phyloP scores from a whole-genome alignment of 2,888 invertebrate species.

The Pinctada fucata region DNA sequence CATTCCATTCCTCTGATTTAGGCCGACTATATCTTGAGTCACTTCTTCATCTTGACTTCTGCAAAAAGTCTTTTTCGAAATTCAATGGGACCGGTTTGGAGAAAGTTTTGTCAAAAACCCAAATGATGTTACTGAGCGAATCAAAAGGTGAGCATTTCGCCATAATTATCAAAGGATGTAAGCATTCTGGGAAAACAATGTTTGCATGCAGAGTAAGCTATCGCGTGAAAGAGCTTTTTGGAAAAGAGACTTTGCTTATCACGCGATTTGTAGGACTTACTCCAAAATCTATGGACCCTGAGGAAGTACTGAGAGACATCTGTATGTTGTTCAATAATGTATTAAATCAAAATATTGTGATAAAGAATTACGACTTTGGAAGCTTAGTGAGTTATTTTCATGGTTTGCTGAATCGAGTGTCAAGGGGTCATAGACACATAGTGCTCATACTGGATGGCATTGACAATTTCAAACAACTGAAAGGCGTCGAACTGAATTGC shows the following conservation, averaged over 20 bases:
- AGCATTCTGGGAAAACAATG: conserved; percentile 46
- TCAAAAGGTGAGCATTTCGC: conserved; percentile 49
- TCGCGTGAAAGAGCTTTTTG: conserved; percentile 48
- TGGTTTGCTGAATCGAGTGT: conserved; percentile 57
- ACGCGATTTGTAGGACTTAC: conserved; percentile 51
- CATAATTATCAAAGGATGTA: conserved; percentile 46
- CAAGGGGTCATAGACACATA: conserved; percentile 50
- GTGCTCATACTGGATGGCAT: conserved; percentile 52
- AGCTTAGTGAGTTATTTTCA: conserved; percentile 59
- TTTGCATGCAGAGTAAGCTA: conserved; percentile 48
- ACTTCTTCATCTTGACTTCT: conserved; percentile 49
- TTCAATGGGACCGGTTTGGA: conserved; percentile 36
- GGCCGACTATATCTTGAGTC: conserved; percentile 34
- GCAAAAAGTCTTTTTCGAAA: conserved; percentile 35
- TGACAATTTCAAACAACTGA: conserved; percentile 60
- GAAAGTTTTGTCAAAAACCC: conserved; percentile 40
- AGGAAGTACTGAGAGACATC: conserved; percentile 47
- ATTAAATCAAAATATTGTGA: conserved; percentile 50
- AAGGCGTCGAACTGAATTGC: conserved; percentile 38
- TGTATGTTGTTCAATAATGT: conserved; percentile 50
- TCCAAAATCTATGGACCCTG: conserved; percentile 38
- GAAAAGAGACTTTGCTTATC: conserved; percentile 50
- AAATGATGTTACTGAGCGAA: conserved; percentile 48
- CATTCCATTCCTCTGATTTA: conserved; percentile 19
- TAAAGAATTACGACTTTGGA: conserved; percentile 47